phyloP scores from a whole-genome alignment of 2,888 invertebrate species.

The Athalia cordata region DNA sequence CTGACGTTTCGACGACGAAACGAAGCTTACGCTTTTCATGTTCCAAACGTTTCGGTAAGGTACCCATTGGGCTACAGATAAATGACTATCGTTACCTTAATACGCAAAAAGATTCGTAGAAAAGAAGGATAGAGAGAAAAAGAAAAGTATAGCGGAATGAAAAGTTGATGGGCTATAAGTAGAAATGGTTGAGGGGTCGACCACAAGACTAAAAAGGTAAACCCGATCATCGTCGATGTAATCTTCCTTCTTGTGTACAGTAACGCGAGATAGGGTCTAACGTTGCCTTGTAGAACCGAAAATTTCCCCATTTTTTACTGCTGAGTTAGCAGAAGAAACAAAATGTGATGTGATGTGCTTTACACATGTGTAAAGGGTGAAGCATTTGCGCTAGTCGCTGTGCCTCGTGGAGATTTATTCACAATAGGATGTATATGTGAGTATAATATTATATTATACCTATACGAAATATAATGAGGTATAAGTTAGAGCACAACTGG shows the following conservation, averaged over 20 bases:
- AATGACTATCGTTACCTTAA: constrained; percentile 44
- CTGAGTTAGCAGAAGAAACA: neutral
- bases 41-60: neutral
- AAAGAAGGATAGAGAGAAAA: constrained; percentile 29
- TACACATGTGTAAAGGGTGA: too few species aligned
- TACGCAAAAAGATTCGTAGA: constrained; percentile 32
- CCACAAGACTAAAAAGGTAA: neutral
- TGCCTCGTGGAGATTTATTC: too few species aligned
- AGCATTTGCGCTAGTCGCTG: too few species aligned
- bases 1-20: constrained; percentile 2
- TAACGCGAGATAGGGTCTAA: neutral
- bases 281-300: neutral
- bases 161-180: constrained; percentile 42
- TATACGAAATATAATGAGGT: neutral
- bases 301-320: neutral
- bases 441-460: too few species aligned
- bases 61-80: neutral
- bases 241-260: neutral
- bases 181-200: constrained; percentile 19
- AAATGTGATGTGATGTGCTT: too few species aligned
- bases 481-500: constrained; percentile 20
- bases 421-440: too few species aligned
- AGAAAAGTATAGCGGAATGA: constrained; percentile 33
- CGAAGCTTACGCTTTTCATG: neutral
- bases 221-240: neutral